Conservation (phyloP, 2,797 vertebrate species). For the Urosaurus nigricauda region DNA sequence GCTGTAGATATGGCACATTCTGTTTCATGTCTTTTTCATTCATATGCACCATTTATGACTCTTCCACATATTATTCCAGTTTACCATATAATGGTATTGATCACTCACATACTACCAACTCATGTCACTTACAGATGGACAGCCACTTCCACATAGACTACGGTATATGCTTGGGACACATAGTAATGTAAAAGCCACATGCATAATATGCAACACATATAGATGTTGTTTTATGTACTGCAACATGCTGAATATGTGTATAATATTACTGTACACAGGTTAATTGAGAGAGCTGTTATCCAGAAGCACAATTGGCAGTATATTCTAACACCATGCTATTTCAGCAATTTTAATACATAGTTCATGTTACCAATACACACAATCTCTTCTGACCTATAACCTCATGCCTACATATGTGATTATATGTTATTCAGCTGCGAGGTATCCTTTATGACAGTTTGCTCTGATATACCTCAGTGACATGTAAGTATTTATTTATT, state of each 20-base stretch:
- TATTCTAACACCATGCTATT: neutral
- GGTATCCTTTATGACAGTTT: slow-evolving; percentile 17
- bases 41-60: neutral
- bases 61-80: neutral
- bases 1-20: neutral
- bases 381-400: neutral
- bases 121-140: neutral
- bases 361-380: neutral
- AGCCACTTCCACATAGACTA: neutral
- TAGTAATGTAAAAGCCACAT: neutral
- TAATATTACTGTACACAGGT: neutral
- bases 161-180: neutral
- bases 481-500: slow-evolving; percentile 15
- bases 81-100: neutral
- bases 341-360: neutral
- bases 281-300: neutral
- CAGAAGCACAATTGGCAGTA: neutral
- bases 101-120: neutral
- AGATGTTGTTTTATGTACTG: neutral
- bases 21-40: neutral
- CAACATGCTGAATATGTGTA: neutral
- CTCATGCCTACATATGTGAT: slow-evolving; percentile 1
- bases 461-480: neutral
- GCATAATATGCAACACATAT: neutral
- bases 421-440: slow-evolving; percentile 9